Percentiles rank a stretch among this genome's conserved stretches.
phyloP scores from a whole-genome alignment of 2,113 vertebrate genomes.

The Tringa solitaria region DNA sequence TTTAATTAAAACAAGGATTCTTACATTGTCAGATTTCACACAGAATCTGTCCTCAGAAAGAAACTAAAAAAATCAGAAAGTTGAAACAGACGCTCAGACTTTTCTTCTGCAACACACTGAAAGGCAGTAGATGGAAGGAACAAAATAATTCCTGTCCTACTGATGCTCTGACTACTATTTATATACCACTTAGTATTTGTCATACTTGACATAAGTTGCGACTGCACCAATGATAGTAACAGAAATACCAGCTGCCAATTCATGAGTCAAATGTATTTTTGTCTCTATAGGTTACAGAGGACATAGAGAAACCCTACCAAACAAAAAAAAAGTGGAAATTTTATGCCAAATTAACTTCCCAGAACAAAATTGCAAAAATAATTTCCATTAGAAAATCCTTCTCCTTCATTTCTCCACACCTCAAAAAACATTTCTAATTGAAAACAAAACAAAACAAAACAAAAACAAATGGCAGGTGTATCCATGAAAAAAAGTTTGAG shows the following conservation, averaged over 20 bases:
- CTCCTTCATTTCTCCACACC: neutral
- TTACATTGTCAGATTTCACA: neutral
- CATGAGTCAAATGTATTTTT: neutral
- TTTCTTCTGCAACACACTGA: neutral
- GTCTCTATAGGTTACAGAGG: neutral
- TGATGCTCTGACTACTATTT: neutral
- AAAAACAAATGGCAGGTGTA: neutral
- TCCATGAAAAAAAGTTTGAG: neutral
- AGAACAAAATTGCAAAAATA: neutral
- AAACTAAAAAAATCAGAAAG: neutral
- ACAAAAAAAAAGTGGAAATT: neutral
- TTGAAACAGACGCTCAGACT: neutral
- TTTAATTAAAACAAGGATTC: neutral
- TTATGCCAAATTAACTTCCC: neutral
- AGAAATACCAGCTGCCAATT: neutral
- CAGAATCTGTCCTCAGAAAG: neutral
- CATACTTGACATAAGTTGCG: neutral
- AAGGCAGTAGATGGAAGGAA: neutral
- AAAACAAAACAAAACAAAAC: neutral
- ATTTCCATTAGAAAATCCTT: neutral
- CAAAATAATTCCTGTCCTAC: neutral
- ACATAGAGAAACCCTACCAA: neutral
- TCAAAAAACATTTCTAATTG: neutral
- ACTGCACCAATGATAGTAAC: neutral
- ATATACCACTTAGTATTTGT: neutral